These are phyloP conservation scores for Palythoa caribaeorum DNA, from an alignment of 92 coral and sea anemone species.

Conservation along the genomic window DNA sequence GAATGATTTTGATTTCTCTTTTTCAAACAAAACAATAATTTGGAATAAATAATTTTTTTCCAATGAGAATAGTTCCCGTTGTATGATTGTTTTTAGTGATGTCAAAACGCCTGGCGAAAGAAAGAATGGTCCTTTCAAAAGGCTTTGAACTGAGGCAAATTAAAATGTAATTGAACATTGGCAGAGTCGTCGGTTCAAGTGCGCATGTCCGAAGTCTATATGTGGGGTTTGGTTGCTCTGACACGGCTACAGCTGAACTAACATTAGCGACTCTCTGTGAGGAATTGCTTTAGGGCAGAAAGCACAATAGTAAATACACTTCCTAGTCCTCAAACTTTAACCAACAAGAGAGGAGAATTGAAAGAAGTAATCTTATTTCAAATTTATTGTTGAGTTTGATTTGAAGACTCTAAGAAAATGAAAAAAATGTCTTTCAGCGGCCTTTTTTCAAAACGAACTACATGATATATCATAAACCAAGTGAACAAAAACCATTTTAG, in stretches of 20 bases:
- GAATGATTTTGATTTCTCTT: conserved; percentile 8
- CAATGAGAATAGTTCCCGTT: conserved; percentile 13
- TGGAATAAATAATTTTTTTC: conserved; percentile 27
- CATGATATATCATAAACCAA: background rate
- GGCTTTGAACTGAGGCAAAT: conserved; percentile 28
- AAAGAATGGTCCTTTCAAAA: conserved; percentile 24
- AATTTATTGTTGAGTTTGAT: background rate
- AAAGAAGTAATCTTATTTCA: background rate
- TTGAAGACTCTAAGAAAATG: conserved; percentile 5
- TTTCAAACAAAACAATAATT: conserved; percentile 30
- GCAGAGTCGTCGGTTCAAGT: background rate
- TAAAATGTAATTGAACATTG: conserved; percentile 20
- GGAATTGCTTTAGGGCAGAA: conserved; percentile 30
- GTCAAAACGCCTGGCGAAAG: background rate
- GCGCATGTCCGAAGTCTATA: conserved; percentile 56
- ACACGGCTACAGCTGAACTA: conserved; percentile 47
- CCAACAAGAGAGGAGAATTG: background rate
- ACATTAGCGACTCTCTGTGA: background rate
- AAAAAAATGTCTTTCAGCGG: background rate
- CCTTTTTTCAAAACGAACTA: background rate
- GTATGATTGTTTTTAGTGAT: background rate
- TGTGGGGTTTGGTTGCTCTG: conserved; percentile 34
- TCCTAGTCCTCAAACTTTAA: conserved; percentile 32
- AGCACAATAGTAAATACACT: background rate
- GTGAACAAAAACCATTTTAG: background rate